phyloP scores from a whole-genome alignment of 2,797 vertebrate species.

The Chiloscyllium punctatum region DNA sequence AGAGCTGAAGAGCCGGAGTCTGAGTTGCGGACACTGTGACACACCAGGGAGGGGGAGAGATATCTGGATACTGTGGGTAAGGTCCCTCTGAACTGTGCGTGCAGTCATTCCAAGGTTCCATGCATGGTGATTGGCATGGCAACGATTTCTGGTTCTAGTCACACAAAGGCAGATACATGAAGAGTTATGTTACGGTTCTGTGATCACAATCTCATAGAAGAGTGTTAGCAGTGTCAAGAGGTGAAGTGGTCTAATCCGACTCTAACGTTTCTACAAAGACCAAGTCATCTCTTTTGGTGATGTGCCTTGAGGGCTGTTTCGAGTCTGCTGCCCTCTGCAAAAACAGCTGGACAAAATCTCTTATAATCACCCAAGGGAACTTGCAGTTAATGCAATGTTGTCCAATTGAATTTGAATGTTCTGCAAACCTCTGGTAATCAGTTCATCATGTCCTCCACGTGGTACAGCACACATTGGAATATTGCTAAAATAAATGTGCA shows the following conservation, averaged over 20 bases:
- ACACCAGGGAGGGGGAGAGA: too few relatives aligned
- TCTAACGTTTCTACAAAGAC: not conserved
- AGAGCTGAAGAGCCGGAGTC: too few relatives aligned
- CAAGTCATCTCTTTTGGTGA: not conserved
- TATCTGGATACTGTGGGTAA: too few relatives aligned
- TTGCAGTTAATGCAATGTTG: not conserved
- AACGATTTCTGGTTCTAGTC: too few relatives aligned
- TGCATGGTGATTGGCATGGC: too few relatives aligned
- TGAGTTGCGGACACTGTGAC: too few relatives aligned
- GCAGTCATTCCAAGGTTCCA: too few relatives aligned
- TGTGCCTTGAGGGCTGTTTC: not conserved
- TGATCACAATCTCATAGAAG: not conserved
- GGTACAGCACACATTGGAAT: not conserved
- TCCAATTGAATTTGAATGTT: not conserved
- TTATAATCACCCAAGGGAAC: not conserved
- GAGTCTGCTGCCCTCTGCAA: not conserved
- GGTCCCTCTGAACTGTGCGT: too few relatives aligned
- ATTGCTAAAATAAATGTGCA: not conserved
- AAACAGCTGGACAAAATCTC: not conserved
- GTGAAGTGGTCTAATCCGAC: not conserved
- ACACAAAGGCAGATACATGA: not conserved
- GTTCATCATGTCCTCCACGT: not conserved
- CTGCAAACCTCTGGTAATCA: not conserved
- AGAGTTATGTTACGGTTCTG: not conserved
- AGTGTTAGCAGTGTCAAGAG: too few relatives aligned